Evolutionary conservation across 2,113 vertebrate genomes (phyloP).

Genomic region (Apodemus sylvaticus): DNA sequence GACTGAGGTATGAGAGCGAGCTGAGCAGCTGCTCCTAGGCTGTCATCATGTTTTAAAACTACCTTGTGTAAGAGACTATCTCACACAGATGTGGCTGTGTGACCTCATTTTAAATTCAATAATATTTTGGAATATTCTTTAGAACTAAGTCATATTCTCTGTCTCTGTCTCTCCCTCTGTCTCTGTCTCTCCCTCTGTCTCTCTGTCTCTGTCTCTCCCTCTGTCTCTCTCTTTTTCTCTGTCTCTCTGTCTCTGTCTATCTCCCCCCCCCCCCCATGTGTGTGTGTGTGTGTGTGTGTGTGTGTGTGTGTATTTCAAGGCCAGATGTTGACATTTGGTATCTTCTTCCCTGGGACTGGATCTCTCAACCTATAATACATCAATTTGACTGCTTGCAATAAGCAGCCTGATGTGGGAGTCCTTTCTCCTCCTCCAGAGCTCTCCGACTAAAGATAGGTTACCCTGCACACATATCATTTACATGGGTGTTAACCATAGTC

Average conservation of each 20-base stretch:
- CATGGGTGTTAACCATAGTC: neutral
- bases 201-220: no score
- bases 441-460: neutral
- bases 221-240: neutral
- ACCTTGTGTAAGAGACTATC: neutral
- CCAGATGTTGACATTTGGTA: neutral
- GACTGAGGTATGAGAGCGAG: neutral
- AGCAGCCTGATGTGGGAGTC: neutral
- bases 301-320: neutral
- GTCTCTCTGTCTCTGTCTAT: neutral
- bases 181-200: no score
- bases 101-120: neutral
- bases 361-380: neutral
- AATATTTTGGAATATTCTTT: slow-evolving; percentile 32
- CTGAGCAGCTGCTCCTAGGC: neutral
- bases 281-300: neutral
- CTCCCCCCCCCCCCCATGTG: no score
- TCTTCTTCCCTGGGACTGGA: neutral
- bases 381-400: neutral
- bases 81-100: slow-evolving; percentile 2
- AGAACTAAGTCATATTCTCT: neutral
- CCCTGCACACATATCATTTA: neutral
- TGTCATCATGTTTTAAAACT: neutral
- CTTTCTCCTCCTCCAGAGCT: neutral
- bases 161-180: no score